Conservation (phyloP, 2,113 vertebrate species). For the Conger conger region DNA sequence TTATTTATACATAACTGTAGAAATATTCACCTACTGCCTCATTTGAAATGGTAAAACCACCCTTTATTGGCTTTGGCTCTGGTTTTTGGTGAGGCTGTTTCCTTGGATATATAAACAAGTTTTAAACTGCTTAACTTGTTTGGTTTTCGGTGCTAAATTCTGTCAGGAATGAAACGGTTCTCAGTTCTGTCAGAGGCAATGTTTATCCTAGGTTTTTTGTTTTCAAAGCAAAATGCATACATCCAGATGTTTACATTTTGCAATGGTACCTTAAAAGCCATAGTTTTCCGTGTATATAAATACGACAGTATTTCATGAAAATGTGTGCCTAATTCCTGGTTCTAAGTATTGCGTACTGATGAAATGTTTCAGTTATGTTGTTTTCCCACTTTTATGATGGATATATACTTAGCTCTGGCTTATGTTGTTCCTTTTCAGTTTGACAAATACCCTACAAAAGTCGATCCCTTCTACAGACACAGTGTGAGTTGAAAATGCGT, state of each 20-base stretch:
- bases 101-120: background rate
- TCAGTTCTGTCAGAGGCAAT: background rate
- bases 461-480: constrained; percentile 99
- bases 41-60: constrained; percentile 52
- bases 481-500: constrained; percentile 83
- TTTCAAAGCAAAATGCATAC: background rate
- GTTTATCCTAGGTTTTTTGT: background rate
- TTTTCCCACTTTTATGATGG: constrained; percentile 9
- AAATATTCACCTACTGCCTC: constrained; percentile 56
- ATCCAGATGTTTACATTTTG: background rate
- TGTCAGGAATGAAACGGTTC: too few relatives aligned
- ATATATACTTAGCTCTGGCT: constrained; percentile 68
- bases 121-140: background rate
- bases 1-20: constrained; percentile 63
- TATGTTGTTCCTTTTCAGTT: constrained; percentile 94
- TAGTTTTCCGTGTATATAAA: background rate
- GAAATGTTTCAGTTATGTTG: background rate
- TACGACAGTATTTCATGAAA: background rate
- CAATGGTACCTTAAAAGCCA: background rate
- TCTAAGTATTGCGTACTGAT: background rate
- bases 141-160: too few relatives aligned
- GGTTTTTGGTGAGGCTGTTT: background rate
- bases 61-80: constrained; percentile 48
- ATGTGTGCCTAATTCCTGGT: background rate
- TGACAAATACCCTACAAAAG: constrained; percentile 99